phyloP scores from a whole-genome alignment of 92 coral and sea anemone genomes.

The Muricea muricata region DNA sequence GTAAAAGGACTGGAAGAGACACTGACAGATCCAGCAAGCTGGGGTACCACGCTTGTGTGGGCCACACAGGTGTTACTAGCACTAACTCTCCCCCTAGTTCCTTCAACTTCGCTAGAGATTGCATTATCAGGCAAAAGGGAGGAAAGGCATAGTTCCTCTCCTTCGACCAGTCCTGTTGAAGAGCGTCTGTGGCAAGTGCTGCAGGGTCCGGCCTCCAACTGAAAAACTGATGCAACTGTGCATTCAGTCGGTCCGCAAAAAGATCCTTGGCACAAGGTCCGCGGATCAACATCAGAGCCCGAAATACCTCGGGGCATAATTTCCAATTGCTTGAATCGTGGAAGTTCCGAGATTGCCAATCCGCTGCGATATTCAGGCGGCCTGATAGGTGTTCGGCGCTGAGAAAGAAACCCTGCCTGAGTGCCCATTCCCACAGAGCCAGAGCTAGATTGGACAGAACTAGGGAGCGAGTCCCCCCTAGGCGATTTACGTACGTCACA shows the following conservation, averaged over 20 bases:
- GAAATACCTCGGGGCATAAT: constrained; percentile 17
- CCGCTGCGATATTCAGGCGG: constrained; percentile 5
- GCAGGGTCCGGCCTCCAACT: constrained; percentile 37
- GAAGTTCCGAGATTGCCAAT: constrained; percentile 28
- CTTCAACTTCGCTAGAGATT: background rate
- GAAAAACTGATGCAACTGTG: too few species aligned
- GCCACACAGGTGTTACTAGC: background rate
- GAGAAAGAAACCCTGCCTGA: background rate
- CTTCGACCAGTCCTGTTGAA: too few species aligned
- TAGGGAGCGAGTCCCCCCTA: too few species aligned
- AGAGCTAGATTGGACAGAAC: background rate
- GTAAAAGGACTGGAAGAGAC: background rate
- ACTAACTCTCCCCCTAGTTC: background rate
- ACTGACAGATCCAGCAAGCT: background rate
- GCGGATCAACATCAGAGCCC: constrained; percentile 25
- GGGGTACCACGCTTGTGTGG: too few species aligned
- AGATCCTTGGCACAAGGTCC: too few species aligned
- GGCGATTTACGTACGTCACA: too few species aligned
- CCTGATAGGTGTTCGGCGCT: constrained; percentile 11
- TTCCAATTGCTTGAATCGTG: constrained; percentile 38
- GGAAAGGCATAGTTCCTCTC: too few species aligned
- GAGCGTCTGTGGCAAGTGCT: too few species aligned
- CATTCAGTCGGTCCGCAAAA: too few species aligned
- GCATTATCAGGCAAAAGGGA: too few species aligned
- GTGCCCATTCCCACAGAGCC: background rate